Evolutionary conservation across 2,888 invertebrate genomes (phyloP).

Genomic region (Teleiodes luculella): DNA sequence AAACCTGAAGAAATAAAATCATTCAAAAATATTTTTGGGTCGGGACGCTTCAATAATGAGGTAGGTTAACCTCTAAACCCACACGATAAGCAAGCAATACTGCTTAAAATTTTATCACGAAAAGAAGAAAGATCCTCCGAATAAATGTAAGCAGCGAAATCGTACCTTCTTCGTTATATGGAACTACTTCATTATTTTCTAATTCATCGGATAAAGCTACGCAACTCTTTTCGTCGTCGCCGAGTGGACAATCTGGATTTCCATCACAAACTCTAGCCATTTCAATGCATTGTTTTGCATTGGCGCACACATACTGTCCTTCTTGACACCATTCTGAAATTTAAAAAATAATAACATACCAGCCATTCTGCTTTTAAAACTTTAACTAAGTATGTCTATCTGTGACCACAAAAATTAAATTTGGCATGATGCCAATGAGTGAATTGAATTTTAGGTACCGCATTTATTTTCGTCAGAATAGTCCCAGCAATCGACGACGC

Average conservation of each 20-base stretch:
- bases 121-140: too few relatives aligned
- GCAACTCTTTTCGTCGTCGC: slow-evolving; percentile 87
- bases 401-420: too few relatives aligned
- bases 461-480: slow-evolving; percentile 87
- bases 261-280: slow-evolving; percentile 84
- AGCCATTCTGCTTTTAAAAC: too few relatives aligned
- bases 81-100: too few relatives aligned
- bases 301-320: slow-evolving; percentile 86
- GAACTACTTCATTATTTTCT: slow-evolving; percentile 77
- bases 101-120: too few relatives aligned
- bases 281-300: slow-evolving; percentile 83
- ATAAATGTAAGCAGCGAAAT: too few relatives aligned
- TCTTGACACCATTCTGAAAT: slow-evolving; percentile 84
- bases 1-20: too few relatives aligned
- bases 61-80: too few relatives aligned
- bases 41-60: too few relatives aligned
- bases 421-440: not conserved
- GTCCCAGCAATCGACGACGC: slow-evolving; percentile 88
- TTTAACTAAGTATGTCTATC: too few relatives aligned
- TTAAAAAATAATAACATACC: slow-evolving; percentile 6
- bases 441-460: slow-evolving; percentile 61
- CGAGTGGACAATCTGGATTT: slow-evolving; percentile 82
- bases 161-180: slow-evolving; percentile 80
- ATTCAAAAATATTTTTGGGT: too few relatives aligned
- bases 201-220: slow-evolving; percentile 80